phyloP scores from a whole-genome alignment of 2,888 invertebrate genomes.

The Eupithecia pulchellata region DNA sequence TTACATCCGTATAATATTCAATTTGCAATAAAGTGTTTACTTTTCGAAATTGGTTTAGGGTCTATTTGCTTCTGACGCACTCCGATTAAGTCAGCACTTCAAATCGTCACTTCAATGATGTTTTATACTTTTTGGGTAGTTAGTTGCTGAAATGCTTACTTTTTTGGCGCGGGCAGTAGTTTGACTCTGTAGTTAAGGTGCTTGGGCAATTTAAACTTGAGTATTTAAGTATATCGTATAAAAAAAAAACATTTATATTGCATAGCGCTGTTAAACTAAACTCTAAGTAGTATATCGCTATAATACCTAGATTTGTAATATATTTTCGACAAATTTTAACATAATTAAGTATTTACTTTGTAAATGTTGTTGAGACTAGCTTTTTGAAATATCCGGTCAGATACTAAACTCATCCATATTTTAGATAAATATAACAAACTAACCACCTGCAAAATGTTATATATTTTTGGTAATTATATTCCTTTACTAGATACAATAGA shows the following conservation, averaged over 20 bases:
- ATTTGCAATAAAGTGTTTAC: conserved; percentile 43
- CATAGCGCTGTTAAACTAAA: neutral
- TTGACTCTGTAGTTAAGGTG: conserved; percentile 45
- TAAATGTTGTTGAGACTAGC: conserved; percentile 77
- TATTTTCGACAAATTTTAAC: neutral
- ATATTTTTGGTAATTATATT: conserved; percentile 65
- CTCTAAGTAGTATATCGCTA: conserved; percentile 24
- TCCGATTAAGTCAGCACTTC: conserved; percentile 50
- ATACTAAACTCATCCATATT: conserved; percentile 29
- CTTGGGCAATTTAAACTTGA: conserved; percentile 45
- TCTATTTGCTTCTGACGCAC: conserved; percentile 58
- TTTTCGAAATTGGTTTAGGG: conserved; percentile 55
- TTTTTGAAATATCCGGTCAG: conserved; percentile 72
- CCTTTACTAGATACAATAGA: conserved; percentile 72
- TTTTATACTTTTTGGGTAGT: conserved; percentile 46
- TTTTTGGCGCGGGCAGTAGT: conserved; percentile 61
- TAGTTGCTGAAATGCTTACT: conserved; percentile 43
- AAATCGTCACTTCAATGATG: conserved; percentile 27
- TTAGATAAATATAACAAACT: conserved; percentile 24
- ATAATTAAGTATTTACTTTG: conserved; percentile 1
- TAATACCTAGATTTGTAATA: conserved; percentile 13
- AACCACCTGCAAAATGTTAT: conserved; percentile 23
- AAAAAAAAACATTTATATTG: conserved; percentile 2
- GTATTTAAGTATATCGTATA: conserved; percentile 8
- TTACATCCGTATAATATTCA: conserved; percentile 47